A percentile compares a stretch with the other conserved stretches of the same genome.
Evolutionary conservation across 2,797 vertebrate genomes (phyloP).

Genomic region (Cyprinodon diabolis): DNA sequence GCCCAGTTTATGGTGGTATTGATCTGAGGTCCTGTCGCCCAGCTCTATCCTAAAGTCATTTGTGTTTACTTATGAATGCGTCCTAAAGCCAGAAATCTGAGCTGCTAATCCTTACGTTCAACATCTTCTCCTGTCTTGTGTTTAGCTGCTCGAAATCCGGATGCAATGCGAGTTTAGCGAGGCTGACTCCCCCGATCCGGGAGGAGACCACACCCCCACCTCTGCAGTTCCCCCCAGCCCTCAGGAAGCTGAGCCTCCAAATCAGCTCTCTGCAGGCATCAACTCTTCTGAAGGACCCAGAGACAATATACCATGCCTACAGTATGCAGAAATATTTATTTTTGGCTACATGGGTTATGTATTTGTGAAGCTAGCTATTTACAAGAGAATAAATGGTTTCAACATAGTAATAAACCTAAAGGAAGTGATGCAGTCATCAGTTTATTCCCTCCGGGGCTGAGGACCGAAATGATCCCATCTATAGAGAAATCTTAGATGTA

Average conservation of each 20-base stretch:
- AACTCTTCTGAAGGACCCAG: conserved; percentile 90
- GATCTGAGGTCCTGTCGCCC: no score
- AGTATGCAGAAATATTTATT: conserved; percentile 75
- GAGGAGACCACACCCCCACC: conserved; percentile 86
- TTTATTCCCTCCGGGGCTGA: conserved; percentile 5
- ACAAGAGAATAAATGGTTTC: neutral
- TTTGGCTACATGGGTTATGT: neutral
- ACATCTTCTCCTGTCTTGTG: neutral
- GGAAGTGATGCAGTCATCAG: neutral
- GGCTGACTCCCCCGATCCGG: conserved; percentile 87
- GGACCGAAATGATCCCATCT: conserved; percentile 18
- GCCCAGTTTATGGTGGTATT: no score
- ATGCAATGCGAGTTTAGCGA: conserved; percentile 90
- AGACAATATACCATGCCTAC: conserved; percentile 94
- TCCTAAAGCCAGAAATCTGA: neutral
- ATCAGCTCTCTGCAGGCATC: conserved; percentile 88
- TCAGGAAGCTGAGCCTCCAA: conserved; percentile 84
- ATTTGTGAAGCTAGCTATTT: conserved; percentile 1
- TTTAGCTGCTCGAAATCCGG: conserved; percentile 93
- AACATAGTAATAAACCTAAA: conserved; percentile 7
- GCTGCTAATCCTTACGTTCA: neutral
- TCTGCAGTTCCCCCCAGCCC: conserved; percentile 87
- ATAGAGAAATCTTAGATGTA: conserved; percentile 17
- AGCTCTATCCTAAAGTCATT: no score
- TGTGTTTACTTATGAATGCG: neutral